These are phyloP conservation scores for Chymomyza costata DNA, from an alignment of 1,140 invertebrate species.

Conservation along the genomic window DNA sequence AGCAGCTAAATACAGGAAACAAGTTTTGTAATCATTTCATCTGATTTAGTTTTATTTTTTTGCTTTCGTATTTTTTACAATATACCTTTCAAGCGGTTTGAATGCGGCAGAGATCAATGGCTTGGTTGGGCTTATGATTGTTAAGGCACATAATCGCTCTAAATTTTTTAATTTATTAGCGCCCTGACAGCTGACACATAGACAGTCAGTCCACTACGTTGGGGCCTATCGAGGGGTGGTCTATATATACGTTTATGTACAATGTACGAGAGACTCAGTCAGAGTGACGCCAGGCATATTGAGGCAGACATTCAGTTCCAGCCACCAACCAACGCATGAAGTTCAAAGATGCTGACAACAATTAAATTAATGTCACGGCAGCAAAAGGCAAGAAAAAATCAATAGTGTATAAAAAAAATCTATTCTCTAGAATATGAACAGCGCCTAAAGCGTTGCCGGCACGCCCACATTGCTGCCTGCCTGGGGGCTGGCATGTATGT, in stretches of 20 bases:
- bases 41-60: no score
- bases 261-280: no score
- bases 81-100: conserved; percentile 14
- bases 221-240: background rate
- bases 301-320: no score
- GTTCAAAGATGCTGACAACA: conserved; percentile 72
- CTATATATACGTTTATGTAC: conserved; percentile 1
- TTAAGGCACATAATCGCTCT: conserved; percentile 57
- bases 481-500: no score
- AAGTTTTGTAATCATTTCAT: conserved; percentile 36
- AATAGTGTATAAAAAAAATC: conserved; percentile 19
- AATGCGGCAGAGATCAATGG: conserved; percentile 65
- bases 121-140: conserved; percentile 34
- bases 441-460: conserved; percentile 12
- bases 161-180: conserved; percentile 65
- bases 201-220: no score
- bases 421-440: no score
- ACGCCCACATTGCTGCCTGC: no score
- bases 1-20: conserved; percentile 39
- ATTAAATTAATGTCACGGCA: conserved; percentile 68
- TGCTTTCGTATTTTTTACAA: conserved; percentile 7
- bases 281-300: no score
- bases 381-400: conserved; percentile 20
- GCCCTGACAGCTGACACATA: conserved; percentile 45
- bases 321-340: no score